Percentiles rank a stretch among this genome's conserved stretches.
Evolutionary conservation across 2,797 vertebrate species (phyloP).

Genomic region (Etheostoma nigrum): DNA sequence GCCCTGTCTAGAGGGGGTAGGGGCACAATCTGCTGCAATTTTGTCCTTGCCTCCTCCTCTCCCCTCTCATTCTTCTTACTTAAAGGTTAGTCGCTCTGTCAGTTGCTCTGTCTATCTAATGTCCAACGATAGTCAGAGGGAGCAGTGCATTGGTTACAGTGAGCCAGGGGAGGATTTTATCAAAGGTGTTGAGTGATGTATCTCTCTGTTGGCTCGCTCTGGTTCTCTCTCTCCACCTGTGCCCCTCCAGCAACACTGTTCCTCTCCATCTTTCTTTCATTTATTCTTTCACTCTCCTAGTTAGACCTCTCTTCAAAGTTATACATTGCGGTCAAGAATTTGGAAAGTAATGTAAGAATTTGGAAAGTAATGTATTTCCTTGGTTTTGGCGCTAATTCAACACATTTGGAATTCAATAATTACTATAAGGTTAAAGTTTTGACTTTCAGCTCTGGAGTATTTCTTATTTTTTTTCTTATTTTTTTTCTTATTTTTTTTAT

Average conservation of each 20-base stretch:
- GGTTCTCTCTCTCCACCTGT: constrained; percentile 34
- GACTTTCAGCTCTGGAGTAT: neutral
- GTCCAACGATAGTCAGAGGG: constrained; percentile 17
- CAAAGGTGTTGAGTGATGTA: constrained; percentile 52
- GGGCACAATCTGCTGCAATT: constrained; percentile 41
- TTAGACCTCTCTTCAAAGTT: constrained; percentile 9
- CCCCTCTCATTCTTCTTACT: constrained; percentile 11
- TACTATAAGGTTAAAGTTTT: neutral
- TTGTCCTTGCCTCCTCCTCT: constrained; percentile 32
- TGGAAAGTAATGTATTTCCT: neutral
- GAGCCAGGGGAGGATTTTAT: constrained; percentile 47
- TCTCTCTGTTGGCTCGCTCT: constrained; percentile 27
- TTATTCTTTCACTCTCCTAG: neutral
- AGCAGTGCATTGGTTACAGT: constrained; percentile 18
- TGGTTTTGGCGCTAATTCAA: neutral
- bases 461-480: too few species aligned
- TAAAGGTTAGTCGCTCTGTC: constrained; percentile 29
- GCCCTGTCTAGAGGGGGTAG: constrained; percentile 21
- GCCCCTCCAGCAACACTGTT: constrained; percentile 1
- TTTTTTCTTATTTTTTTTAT: too few species aligned
- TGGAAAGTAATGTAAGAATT: neutral
- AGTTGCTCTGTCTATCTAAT: constrained; percentile 16
- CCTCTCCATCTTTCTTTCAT: constrained; percentile 19
- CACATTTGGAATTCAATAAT: neutral
- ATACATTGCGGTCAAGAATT: neutral